Base-by-base conservation (phyloP, 2,888 invertebrate species). In the Linnaemya tessellans region DNA sequence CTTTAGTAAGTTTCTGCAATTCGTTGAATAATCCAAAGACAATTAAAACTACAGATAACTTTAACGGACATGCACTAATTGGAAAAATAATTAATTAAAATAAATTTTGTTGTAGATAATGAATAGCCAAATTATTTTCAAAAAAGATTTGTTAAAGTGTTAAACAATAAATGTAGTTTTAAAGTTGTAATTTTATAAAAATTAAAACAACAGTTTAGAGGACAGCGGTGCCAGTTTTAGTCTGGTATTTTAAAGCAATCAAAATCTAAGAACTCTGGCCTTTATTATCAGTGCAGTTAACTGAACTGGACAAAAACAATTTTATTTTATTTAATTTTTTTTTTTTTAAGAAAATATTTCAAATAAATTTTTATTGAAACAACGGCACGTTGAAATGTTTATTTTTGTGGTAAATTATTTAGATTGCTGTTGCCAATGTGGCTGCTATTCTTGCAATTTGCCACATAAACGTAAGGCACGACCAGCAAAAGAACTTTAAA, bases 331-430 rank as follows among this genome's bases (percentile, higher is more conserved):
- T 30, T 30, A 5, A 30, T 30, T 65, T 65, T 10, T 1, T 3
- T n/a, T 10, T 51, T 15, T 38, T 51, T 46, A 7, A 35, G 22
- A 4, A 0, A 15, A 18, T 20, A 38, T 54, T 68, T 68, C 35
- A 51, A 56, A 20, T 3, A 38, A 20, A 22, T 58, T 71, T 43
- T 35, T n/a, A 58, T 22, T 41, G 22, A 65, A 67, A 41, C 20
- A 73, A 79, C 35, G 78, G 25, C 71, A 83, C 70, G 65, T 83
- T 80, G 83, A 83, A 80, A 87, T 87, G 88, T 88, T 88, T 87
- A 86, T 88, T 84, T 87, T 84, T 88, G 87, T 87, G 87, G 86
- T 87, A 90, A 89, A 90, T 90, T 89, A 90, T 89, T 88, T 87
- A 87, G 88, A 89, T 89, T 89, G 88, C 67, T 54, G 2, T 30